phyloP scores from a whole-genome alignment of 2,888 invertebrate species.

The Emmelina monodactyla region DNA sequence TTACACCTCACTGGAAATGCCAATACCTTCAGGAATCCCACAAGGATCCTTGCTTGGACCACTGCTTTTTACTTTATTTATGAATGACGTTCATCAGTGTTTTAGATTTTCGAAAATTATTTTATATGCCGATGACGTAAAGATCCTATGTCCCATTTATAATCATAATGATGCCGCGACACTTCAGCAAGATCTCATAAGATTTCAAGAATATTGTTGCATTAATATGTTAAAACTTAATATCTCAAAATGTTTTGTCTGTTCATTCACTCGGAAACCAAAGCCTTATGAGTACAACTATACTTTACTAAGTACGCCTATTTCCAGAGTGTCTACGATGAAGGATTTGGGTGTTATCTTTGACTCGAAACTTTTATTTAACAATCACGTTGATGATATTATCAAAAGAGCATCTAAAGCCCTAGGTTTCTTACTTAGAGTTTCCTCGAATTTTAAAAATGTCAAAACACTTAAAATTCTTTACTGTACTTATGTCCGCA shows the following conservation, averaged over 20 bases:
- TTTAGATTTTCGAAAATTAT: neutral
- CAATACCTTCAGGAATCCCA: constrained; percentile 1
- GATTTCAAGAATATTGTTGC: constrained; percentile 1
- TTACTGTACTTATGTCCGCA: too few relatives aligned
- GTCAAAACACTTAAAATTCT: too few relatives aligned
- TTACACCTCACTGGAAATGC: neutral
- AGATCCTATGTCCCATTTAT: neutral
- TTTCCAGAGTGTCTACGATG: neutral
- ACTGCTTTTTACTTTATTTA: too few relatives aligned
- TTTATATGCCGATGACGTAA: constrained; percentile 5
- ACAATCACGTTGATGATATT: too few relatives aligned
- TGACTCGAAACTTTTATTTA: too few relatives aligned
- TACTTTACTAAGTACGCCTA: too few relatives aligned
- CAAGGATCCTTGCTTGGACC: too few relatives aligned
- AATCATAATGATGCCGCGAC: neutral
- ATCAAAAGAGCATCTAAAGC: too few relatives aligned
- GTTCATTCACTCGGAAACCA: too few relatives aligned
- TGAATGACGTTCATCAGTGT: constrained; percentile 1
- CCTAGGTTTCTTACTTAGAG: too few relatives aligned
- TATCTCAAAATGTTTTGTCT: neutral
- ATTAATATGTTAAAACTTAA: neutral
- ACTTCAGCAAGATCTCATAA: constrained; percentile 2
- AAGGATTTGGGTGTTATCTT: too few relatives aligned
- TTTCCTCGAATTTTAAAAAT: too few relatives aligned
- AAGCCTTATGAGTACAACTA: neutral